These are phyloP conservation scores for Hemibagrus guttatus DNA, from an alignment of 2,797 vertebrate species.

Conservation along the genomic window DNA sequence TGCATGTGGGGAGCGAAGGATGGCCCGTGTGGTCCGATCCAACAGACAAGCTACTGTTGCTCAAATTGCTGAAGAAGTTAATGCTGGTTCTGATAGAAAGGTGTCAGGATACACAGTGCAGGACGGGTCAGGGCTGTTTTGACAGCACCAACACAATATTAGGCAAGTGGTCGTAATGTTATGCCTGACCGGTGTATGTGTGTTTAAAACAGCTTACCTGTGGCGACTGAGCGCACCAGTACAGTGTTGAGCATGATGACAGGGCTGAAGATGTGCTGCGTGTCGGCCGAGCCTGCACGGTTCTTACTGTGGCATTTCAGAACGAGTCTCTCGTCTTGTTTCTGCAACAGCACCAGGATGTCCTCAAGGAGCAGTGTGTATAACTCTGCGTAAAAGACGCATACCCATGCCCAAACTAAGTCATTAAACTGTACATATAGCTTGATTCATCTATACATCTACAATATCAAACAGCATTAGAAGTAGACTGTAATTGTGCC, in stretches of 20 bases:
- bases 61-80: no score
- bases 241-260: conserved; percentile 94
- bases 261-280: conserved; percentile 94
- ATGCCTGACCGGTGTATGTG: background rate
- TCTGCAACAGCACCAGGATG: conserved; percentile 92
- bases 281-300: conserved; percentile 81
- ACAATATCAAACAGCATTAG: background rate
- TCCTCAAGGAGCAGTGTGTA: conserved; percentile 95
- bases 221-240: conserved; percentile 94
- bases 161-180: no score
- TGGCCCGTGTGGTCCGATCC: no score
- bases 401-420: background rate
- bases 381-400: conserved; percentile 59
- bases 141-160: no score
- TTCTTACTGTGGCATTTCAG: conserved; percentile 93
- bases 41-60: no score
- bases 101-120: no score
- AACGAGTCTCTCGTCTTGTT: conserved; percentile 91
- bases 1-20: no score
- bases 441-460: background rate
- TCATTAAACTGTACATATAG: background rate
- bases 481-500: conserved; percentile 35
- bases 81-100: no score
- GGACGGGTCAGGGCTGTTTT: no score
- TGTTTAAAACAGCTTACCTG: conserved; percentile 74